These are phyloP conservation scores for Aldrovandia affinis DNA, from an alignment of 2,797 vertebrate genomes.

Conservation along the genomic window DNA sequence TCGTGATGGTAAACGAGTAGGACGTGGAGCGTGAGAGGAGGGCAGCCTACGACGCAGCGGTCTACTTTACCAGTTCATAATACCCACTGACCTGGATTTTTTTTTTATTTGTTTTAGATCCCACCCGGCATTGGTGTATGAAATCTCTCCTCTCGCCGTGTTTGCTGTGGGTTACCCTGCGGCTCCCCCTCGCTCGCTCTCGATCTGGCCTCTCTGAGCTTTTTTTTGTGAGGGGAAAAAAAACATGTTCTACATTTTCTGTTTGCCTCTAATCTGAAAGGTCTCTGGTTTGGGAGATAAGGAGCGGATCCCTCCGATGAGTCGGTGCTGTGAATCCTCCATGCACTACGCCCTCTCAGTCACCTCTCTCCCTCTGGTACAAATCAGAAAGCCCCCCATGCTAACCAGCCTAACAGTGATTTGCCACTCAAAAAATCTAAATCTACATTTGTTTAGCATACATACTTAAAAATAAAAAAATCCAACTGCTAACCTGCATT, in stretches of 20 bases:
- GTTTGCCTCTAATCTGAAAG: neutral
- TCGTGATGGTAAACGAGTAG: slow-evolving; percentile 15
- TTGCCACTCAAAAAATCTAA: neutral
- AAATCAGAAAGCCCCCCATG: neutral
- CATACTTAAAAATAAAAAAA: neutral
- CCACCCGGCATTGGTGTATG: neutral
- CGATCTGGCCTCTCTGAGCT: neutral
- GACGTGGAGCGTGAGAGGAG: slow-evolving; percentile 9
- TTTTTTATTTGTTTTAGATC: neutral
- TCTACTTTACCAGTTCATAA: neutral
- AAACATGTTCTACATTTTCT: neutral
- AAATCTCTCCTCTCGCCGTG: neutral
- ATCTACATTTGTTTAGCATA: neutral
- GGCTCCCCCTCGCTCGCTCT: neutral
- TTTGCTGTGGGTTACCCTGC: neutral
- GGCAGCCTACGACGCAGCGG: neutral
- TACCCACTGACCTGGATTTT: neutral
- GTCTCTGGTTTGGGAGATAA: neutral
- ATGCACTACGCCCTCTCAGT: neutral
- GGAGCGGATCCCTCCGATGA: neutral
- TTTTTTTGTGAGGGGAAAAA: neutral
- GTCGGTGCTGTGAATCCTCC: neutral
- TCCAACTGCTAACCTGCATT: neutral
- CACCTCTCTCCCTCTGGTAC: neutral
- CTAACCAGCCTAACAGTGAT: neutral